These are phyloP conservation scores for Metopolophium dirhodum DNA, from an alignment of 1,140 invertebrate genomes.

Conservation along the genomic window DNA sequence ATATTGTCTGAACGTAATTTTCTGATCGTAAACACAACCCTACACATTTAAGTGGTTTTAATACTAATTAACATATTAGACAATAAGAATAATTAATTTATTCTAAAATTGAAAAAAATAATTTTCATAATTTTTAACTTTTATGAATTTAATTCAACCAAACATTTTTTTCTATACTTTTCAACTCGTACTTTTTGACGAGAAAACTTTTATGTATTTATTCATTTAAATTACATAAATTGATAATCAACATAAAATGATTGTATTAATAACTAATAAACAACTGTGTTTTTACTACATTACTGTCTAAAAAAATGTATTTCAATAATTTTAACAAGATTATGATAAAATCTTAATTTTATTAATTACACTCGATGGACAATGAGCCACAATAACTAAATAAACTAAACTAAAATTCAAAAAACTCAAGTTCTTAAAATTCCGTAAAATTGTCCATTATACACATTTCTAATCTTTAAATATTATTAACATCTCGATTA, in stretches of 20 bases:
- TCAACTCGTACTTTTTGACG: neutral
- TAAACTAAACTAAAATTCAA: neutral
- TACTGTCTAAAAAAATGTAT: neutral
- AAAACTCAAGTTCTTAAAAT: neutral
- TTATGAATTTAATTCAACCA: neutral
- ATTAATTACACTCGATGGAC: neutral
- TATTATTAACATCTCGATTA: neutral
- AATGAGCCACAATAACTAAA: neutral
- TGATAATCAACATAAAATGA: constrained; percentile 13
- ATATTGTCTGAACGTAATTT: neutral
- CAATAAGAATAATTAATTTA: constrained; percentile 26
- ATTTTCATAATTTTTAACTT: constrained; percentile 11
- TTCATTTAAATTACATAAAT: neutral
- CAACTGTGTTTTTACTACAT: neutral
- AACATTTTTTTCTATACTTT: neutral
- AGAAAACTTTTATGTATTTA: neutral
- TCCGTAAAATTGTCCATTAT: neutral
- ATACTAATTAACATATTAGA: constrained; percentile 20
- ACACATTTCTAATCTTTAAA: neutral
- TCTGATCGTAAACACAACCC: constrained; percentile 8
- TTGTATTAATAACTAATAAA: neutral
- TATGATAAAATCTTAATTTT: neutral
- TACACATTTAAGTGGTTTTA: neutral
- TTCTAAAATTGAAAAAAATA: constrained; percentile 9
- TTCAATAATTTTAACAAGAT: neutral